Percentiles rank a stretch among this genome's conserved stretches.
Evolutionary conservation across 2,888 invertebrate species (phyloP).

Genomic region (Euproctis similis): DNA sequence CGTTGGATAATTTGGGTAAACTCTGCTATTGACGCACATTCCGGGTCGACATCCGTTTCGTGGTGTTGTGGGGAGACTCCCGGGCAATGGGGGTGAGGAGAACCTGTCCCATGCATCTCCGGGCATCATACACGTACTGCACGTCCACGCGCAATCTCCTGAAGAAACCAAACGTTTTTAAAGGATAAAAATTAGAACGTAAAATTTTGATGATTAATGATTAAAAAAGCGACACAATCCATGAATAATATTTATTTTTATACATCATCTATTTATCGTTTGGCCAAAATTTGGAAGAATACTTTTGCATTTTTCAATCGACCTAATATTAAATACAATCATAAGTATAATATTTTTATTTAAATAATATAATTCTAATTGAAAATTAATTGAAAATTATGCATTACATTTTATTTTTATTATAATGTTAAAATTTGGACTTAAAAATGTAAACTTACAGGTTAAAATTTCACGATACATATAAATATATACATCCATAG

Average conservation of each 20-base stretch:
- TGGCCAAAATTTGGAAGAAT: conserved; percentile 71
- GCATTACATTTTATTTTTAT: too few species aligned
- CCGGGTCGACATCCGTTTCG: conserved; percentile 59
- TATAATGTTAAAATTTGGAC: too few species aligned
- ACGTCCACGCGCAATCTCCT: conserved; percentile 57
- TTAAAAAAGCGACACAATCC: conserved; percentile 27
- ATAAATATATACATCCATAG: too few species aligned
- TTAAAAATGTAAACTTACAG: too few species aligned
- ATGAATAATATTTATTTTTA: conserved; percentile 64
- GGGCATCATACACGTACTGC: conserved; percentile 48
- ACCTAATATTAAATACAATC: conserved; percentile 29
- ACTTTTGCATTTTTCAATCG: conserved; percentile 41
- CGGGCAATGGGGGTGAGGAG: conserved; percentile 40
- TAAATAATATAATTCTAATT: too few species aligned
- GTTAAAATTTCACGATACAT: too few species aligned
- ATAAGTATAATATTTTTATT: too few species aligned
- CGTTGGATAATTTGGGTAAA: conserved; percentile 41
- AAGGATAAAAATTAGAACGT: conserved; percentile 1
- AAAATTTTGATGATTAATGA: not conserved
- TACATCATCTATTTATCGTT: conserved; percentile 57
- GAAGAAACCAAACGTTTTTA: conserved; percentile 7
- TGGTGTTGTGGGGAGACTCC: conserved; percentile 49
- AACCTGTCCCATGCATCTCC: conserved; percentile 53
- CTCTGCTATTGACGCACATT: conserved; percentile 42
- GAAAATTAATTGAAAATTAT: too few species aligned